phyloP scores from a whole-genome alignment of 2,113 vertebrate genomes.

The Crotophaga sulcirostris region DNA sequence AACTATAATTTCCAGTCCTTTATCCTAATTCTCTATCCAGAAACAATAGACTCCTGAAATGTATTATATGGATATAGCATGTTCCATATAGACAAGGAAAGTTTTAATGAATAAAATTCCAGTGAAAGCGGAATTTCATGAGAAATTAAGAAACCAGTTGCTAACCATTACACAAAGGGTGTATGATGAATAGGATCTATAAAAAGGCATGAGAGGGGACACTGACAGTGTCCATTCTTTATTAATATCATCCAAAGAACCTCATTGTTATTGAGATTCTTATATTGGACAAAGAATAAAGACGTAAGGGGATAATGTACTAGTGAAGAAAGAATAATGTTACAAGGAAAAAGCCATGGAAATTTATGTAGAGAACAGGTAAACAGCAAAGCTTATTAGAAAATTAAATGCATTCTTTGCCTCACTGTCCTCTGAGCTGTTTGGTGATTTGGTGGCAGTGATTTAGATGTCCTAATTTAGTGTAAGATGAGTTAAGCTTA shows the following conservation, averaged over 20 bases:
- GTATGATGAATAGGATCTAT: neutral
- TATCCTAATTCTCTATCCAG: neutral
- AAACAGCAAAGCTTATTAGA: neutral
- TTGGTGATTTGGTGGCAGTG: neutral
- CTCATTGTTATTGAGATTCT: neutral
- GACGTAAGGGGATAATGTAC: neutral
- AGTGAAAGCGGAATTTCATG: neutral
- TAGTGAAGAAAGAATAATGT: neutral
- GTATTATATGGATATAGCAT: neutral
- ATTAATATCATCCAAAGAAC: neutral
- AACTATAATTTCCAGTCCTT: neutral
- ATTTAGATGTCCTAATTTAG: neutral
- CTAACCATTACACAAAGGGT: neutral
- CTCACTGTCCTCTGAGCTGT: neutral
- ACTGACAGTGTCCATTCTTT: neutral
- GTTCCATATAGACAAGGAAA: neutral
- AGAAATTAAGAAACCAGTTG: neutral
- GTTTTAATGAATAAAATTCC: neutral
- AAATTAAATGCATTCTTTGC: neutral
- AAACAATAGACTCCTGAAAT: neutral
- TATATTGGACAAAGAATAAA: neutral
- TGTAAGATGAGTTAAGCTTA: neutral
- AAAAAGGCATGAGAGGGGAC: neutral
- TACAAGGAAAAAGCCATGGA: neutral
- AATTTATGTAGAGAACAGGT: neutral